Percentiles rank a stretch among this genome's conserved stretches.
These are phyloP conservation scores for Carapus acus DNA, from an alignment of 2,797 vertebrate genomes.

Conservation along the genomic window DNA sequence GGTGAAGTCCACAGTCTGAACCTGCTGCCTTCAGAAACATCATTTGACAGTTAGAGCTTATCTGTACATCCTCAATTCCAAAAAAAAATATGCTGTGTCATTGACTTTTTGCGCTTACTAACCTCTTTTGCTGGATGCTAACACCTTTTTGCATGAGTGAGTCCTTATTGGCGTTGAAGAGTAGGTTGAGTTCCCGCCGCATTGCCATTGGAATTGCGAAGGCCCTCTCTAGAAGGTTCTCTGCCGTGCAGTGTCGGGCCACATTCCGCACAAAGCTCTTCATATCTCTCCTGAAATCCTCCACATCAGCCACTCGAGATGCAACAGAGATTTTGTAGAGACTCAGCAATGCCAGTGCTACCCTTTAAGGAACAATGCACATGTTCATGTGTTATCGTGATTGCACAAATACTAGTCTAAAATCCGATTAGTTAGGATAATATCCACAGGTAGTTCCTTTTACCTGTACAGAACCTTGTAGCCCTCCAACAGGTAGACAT, in stretches of 20 bases:
- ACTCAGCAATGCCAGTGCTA: slow-evolving; percentile 78
- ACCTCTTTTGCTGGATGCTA: slow-evolving; percentile 78
- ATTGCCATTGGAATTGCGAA: slow-evolving; percentile 80
- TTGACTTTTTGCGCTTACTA: slow-evolving; percentile 26
- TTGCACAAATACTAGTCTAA: too few relatives aligned
- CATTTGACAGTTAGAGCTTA: neutral
- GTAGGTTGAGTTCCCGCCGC: slow-evolving; percentile 80
- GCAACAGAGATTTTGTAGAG: slow-evolving; percentile 75
- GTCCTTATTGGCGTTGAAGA: slow-evolving; percentile 83
- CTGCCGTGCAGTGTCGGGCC: slow-evolving; percentile 57
- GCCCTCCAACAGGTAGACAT: slow-evolving; percentile 82
- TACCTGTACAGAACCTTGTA: slow-evolving; percentile 85
- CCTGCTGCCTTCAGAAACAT: slow-evolving; percentile 64
- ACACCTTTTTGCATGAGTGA: slow-evolving; percentile 77
- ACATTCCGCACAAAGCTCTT: slow-evolving; percentile 76
- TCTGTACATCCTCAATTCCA: too few relatives aligned
- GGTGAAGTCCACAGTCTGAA: slow-evolving; percentile 74
- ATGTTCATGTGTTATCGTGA: too few relatives aligned
- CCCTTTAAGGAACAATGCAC: slow-evolving; percentile 64
- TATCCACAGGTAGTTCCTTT: neutral
- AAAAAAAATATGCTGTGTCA: neutral
- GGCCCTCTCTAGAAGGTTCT: slow-evolving; percentile 77
- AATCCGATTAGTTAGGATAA: too few relatives aligned
- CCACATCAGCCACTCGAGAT: slow-evolving; percentile 70
- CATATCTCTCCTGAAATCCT: slow-evolving; percentile 76